Base-by-base conservation (phyloP, 1,140 invertebrate species). In the Thaumatotibia leucotreta region DNA sequence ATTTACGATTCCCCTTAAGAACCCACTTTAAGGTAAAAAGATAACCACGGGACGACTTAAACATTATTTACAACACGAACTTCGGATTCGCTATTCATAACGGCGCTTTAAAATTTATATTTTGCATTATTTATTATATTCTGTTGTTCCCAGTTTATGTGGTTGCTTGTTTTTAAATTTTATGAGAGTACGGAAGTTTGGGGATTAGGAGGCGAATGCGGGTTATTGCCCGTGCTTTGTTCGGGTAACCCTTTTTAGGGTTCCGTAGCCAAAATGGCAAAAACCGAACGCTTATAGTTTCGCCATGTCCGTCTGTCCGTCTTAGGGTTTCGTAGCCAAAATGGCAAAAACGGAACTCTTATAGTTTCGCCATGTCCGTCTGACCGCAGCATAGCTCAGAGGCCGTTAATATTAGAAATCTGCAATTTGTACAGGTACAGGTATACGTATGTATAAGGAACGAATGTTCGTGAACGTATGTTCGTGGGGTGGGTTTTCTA, bases 1-100 rank as follows among this genome's bases (percentile, higher is more conserved):
- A 79, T 80, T 80, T 79, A 80, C 69, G 69, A 52, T 58, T 29
- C 67, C 73, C 65, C 65, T 67, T 66, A 71, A 75, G 65, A 72
- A 69, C 68, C 61, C 64, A 67, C 39, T 62, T 65, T 62, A 67
- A 61, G 24, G 70, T 72, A 70, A 65, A 75, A 72, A 76, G 76
- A 78, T 78, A 78, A 75, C 74, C 73, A 61, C 45, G 68, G 73
- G 73, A 75, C 32, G 69, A 69, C 70, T 76, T 76, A 74, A 68
- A 63, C 70, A 68, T 71, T 75, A 77, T 77, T 80, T 80, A 80
- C 52, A 58, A 74, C 65, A 64, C 65, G 66, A 70, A 63, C 71
- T 58, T 72, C 61, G 65, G 61, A 71, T 69, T 72, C 66, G 70
- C 71, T 74, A 75, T 79, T 77, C 73, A 75, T 70, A 73, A 77